Base-by-base conservation (phyloP, 2,113 vertebrate genomes). In the Ia io region DNA sequence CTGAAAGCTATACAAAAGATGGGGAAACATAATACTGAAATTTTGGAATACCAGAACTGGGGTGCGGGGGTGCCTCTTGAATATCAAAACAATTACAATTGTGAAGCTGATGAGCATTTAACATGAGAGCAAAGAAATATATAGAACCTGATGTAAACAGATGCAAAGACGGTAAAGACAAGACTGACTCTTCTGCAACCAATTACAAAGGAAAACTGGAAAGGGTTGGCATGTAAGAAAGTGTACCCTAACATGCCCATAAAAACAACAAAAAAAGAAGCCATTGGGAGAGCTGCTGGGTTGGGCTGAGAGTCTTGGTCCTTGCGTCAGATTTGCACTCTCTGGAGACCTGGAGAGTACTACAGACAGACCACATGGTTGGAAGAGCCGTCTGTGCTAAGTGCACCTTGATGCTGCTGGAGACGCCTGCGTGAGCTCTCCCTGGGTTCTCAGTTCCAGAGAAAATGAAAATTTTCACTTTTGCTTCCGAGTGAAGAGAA, bases 381-480 rank as follows among this genome's bases (percentile, higher is more conserved):
- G 78, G 61, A 85, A 77, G 28, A 37, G 3, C 4, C 35, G 6
- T 20, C 0, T 16, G 3, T 47, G 53, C 63, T 30, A 12, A 84
- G 59, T 40, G 17, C 28, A 28, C 63, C 90, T 30, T 65, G 53
- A 65, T 91, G 42, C 53, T 83, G 47, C 20, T 0, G 0, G 42
- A 90, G 84, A 67, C 37, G 30, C 78, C 84, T 83, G 47, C 42
- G 5, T 74, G 65, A 92, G 28, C 18, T 90, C 93, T 61, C 51
- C 40, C 84, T 78, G 30, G 23, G 20, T 76, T 59, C 51, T 40
- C 80, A 28, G 30, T 79, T 82, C 35, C 49, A 76, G 74, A 56
- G 87, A 90, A 89, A 88, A 82, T 88, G 88, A 93, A 92, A 88
- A 88, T 56, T 14, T 82, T 37, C 63, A 37, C 47, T 40, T 87